A percentile compares a stretch with the other conserved stretches of the same genome.
phyloP scores from a whole-genome alignment of 1,140 invertebrate genomes.

The Charaxes varanes region DNA sequence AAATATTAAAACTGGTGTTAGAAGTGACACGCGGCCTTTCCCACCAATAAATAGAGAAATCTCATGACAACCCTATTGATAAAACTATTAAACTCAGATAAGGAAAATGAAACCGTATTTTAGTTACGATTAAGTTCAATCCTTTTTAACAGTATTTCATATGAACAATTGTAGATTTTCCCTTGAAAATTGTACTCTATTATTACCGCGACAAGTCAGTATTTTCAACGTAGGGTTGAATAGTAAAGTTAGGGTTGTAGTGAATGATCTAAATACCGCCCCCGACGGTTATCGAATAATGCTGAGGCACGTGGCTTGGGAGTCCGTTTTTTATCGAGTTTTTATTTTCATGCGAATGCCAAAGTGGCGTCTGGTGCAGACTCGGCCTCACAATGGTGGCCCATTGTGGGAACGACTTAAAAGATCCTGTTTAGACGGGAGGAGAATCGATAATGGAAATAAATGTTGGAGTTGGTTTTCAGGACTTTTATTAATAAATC shows the following conservation, averaged over 20 bases:
- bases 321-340: conserved; percentile 61
- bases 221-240: conserved; percentile 10
- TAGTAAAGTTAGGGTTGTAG: conserved; percentile 55
- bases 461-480: no score
- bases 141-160: background rate
- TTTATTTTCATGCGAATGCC: conserved; percentile 63
- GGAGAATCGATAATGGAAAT: no score
- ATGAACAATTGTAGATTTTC: background rate
- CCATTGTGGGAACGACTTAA: conserved; percentile 22
- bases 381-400: conserved; percentile 32
- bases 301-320: conserved; percentile 58
- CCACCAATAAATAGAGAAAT: conserved; percentile 71
- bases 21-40: conserved; percentile 69
- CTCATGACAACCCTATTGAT: conserved; percentile 46
- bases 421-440: conserved; percentile 8
- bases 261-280: conserved; percentile 61
- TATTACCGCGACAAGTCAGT: conserved; percentile 16
- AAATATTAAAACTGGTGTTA: conserved; percentile 74
- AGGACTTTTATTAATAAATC: no score
- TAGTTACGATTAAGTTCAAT: background rate
- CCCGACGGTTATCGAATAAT: conserved; percentile 70
- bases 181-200: conserved; percentile 16
- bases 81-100: conserved; percentile 17
- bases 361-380: conserved; percentile 60
- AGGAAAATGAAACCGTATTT: conserved; percentile 17